Conservation (phyloP, 92 coral and sea anemone species). For the Parazoanthus darwini region DNA sequence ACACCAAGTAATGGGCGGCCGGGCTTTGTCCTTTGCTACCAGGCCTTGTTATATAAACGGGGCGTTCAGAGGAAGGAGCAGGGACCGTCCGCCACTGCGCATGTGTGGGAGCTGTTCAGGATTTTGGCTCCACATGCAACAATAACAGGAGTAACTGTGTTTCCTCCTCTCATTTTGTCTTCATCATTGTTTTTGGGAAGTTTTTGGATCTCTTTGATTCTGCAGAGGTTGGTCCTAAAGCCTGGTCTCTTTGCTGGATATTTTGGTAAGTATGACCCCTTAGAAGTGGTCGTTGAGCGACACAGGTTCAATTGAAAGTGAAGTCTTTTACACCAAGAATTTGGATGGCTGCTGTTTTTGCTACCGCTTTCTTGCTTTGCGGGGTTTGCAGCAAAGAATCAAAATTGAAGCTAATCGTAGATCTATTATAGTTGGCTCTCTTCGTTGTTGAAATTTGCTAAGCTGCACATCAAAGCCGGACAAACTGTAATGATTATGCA, state of each 20-base stretch:
- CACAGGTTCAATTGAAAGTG: conserved; percentile 27
- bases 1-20: too few relatives aligned
- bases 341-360: conserved; percentile 8
- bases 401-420: neutral
- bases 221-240: conserved; percentile 1
- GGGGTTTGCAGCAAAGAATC: neutral
- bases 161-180: conserved; percentile 17
- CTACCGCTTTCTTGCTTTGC: neutral
- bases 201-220: neutral
- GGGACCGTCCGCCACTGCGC: conserved; percentile 47
- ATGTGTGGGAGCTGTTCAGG: conserved; percentile 45
- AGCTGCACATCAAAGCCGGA: neutral
- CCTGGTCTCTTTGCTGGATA: conserved; percentile 6
- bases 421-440: neutral
- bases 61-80: conserved; percentile 38
- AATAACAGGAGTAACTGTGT: conserved; percentile 47
- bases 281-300: conserved; percentile 14
- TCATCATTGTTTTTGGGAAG: conserved; percentile 25
- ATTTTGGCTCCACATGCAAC: conserved; percentile 74
- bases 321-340: neutral
- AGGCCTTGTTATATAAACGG: conserved; percentile 42
- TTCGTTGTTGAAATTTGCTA: neutral
- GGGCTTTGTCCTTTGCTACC: conserved; percentile 16
- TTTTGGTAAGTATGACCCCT: conserved; percentile 23
- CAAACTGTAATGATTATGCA: conserved; percentile 30